Evolutionary conservation across 2,888 invertebrate species (phyloP), one percentile per base, ranked within the genome.

Genomic region (Mallateleia sp.): DNA sequence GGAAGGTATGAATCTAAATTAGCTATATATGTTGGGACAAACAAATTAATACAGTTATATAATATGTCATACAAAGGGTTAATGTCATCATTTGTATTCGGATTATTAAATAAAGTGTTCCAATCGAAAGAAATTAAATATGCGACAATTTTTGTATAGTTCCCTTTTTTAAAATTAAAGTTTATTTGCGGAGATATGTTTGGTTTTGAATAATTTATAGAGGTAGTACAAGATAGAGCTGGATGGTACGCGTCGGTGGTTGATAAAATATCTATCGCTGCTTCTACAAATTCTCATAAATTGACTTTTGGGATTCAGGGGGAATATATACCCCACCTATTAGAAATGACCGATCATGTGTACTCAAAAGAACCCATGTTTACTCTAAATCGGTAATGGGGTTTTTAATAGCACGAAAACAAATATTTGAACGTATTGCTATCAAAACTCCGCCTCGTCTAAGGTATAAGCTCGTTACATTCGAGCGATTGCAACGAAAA

Each of bases 361-460:
- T 11, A 24, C 1, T 11, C n/a, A 50, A 9, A 42, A 6, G 15
- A 15, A 67, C 32, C 67, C 67, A 67, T 1, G 20, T 7, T 32
- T 67, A 50, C 32, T 67, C 50, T 6, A 67, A 5, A 25, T 15
- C n/a, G 14, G 20, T 4, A 45, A 14, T n/a, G 5, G 4, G 45
- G n/a, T n/a, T 45, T 2, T n/a, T 8, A 1, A 64, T 25, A 15
- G n/a, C 5, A 8, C n/a, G 5, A 47, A 24, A 45, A 6, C 4
- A 3, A 25, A 67, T 11, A 3, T 67, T 20, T 3, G 67, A 50
- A 18, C 32, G 3, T 18, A 66, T 9, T 1, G 66, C 66, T 5
- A 66, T 50, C 11, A 50, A 11, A 2, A 66, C 66, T 8, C 66
- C 66, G 18, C 66, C 47, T 0, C 66, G 28, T 28, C 50, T 20